These are phyloP conservation scores for Ischnus inquisitorius DNA, from an alignment of 2,888 invertebrate species.

Conservation along the genomic window DNA sequence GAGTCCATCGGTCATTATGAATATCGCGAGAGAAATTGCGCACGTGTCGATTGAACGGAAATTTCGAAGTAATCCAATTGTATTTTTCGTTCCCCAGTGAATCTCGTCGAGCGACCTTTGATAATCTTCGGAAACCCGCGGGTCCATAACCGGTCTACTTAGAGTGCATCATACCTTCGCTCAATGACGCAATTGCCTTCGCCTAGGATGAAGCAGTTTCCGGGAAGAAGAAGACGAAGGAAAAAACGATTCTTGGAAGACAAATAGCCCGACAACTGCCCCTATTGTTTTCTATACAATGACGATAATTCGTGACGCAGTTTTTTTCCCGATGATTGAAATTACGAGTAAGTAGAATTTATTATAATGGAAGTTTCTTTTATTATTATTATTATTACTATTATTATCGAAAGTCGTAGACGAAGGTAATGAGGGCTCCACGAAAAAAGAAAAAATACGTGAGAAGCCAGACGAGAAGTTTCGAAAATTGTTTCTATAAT, in stretches of 20 bases:
- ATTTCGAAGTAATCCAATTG: not conserved
- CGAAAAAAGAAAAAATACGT: not conserved
- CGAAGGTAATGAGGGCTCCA: not conserved
- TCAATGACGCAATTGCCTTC: slow-evolving; percentile 10
- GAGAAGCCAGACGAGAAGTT: slow-evolving; percentile 23
- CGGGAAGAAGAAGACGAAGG: slow-evolving; percentile 1
- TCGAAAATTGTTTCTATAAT: slow-evolving; percentile 47
- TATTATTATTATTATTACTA: not conserved
- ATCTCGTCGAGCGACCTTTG: not conserved
- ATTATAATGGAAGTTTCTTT: not conserved
- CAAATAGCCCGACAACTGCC: not conserved
- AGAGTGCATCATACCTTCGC: slow-evolving; percentile 13
- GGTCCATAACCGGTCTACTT: too few species aligned
- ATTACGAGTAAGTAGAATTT: slow-evolving; percentile 25
- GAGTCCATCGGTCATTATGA: slow-evolving; percentile 26
- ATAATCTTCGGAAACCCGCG: not conserved
- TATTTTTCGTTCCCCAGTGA: not conserved
- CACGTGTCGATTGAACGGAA: not conserved
- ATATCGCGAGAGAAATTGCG: slow-evolving; percentile 1
- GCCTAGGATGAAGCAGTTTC: slow-evolving; percentile 7
- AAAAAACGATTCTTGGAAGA: not conserved
- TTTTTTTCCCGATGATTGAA: slow-evolving; percentile 28
- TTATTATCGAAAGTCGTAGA: slow-evolving; percentile 3
- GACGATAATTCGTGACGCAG: slow-evolving; percentile 33
- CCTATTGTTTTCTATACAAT: slow-evolving; percentile 24